Conservation (phyloP, 2,113 vertebrate species). For the Chionis minor region DNA sequence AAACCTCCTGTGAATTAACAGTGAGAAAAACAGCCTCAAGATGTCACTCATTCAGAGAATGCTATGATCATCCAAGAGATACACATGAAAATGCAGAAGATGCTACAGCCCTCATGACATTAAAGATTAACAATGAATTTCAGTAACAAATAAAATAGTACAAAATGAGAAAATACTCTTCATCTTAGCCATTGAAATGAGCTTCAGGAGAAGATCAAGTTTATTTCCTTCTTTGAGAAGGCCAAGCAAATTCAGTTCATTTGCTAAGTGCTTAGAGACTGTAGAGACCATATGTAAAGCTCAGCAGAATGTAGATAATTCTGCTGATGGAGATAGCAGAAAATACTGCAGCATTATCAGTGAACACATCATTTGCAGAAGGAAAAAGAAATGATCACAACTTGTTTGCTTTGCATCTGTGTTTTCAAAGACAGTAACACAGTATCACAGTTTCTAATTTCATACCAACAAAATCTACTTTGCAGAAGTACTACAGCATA, state of each 20-base stretch:
- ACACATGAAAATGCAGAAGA: background rate
- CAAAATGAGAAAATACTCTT: background rate
- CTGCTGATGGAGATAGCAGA: background rate
- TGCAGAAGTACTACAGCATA: background rate
- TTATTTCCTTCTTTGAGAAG: background rate
- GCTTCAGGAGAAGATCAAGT: background rate
- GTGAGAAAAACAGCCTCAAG: background rate
- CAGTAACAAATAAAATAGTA: background rate
- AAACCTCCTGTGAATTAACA: background rate
- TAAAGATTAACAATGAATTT: background rate
- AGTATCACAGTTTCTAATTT: background rate
- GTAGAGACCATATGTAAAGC: background rate
- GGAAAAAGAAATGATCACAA: background rate
- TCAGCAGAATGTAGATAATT: background rate
- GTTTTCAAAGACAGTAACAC: background rate
- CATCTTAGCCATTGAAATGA: background rate
- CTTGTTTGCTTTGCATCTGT: background rate
- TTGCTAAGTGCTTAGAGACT: background rate
- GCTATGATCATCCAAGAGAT: background rate
- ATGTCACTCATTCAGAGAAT: background rate
- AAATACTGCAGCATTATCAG: background rate
- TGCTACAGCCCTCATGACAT: background rate
- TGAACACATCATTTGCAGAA: background rate
- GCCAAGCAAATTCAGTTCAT: background rate
- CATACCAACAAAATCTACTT: background rate